A percentile compares a stretch with the other conserved stretches of the same genome.
phyloP scores from a whole-genome alignment of 2,888 invertebrate species.

The Lycocerus yunnanus region DNA sequence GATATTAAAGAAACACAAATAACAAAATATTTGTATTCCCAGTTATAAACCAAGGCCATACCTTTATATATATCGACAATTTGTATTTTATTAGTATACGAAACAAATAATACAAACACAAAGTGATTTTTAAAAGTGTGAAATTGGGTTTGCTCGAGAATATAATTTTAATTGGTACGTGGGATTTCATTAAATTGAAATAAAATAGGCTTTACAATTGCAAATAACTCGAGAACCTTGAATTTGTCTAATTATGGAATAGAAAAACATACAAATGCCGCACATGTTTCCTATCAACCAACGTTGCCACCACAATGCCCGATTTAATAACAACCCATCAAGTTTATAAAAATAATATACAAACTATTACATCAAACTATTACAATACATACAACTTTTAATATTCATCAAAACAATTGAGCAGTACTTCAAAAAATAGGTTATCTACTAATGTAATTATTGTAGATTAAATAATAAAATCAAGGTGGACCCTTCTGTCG shows the following conservation, averaged over 20 bases:
- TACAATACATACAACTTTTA: not conserved
- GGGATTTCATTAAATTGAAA: not conserved
- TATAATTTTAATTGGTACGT: not conserved
- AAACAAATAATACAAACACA: not conserved
- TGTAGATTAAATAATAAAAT: not conserved
- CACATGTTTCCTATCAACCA: conserved; percentile 1
- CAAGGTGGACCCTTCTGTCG: not conserved
- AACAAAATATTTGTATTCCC: not conserved
- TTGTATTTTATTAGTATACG: not conserved
- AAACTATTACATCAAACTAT: not conserved
- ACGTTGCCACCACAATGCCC: not conserved
- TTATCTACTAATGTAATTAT: not conserved
- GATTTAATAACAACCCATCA: not conserved
- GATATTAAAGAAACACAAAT: not conserved
- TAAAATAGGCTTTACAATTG: not conserved
- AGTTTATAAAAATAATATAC: not conserved
- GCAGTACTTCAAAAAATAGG: not conserved
- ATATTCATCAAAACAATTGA: not conserved
- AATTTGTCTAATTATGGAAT: conserved; percentile 1
- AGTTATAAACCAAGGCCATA: not conserved
- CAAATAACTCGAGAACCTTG: not conserved
- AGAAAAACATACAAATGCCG: not conserved
- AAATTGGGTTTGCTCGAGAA: not conserved
- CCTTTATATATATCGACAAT: not conserved
- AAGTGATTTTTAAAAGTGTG: not conserved